Conservation (phyloP, 2,113 vertebrate genomes). For the Calypte anna region DNA sequence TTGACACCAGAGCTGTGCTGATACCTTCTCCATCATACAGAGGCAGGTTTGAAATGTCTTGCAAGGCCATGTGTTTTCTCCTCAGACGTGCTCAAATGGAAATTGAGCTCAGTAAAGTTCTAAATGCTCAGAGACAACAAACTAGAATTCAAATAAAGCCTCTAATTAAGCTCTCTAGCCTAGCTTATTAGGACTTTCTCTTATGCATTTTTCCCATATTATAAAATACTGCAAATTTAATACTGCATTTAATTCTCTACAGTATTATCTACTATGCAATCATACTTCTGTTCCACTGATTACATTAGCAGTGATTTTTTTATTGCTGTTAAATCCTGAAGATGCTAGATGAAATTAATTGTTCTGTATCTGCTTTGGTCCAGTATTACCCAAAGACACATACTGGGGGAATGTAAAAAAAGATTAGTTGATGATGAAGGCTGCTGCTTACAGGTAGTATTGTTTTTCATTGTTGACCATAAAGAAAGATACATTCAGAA, state of each 20-base stretch:
- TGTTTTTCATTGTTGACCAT: background rate
- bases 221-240: background rate
- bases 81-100: background rate
- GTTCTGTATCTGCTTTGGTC: background rate
- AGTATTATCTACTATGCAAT: background rate
- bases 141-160: background rate
- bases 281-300: background rate
- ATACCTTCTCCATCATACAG: background rate
- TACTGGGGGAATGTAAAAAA: background rate
- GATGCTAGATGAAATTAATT: background rate
- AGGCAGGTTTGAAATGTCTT: background rate
- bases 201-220: background rate
- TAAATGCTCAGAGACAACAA: background rate
- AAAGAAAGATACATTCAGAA: background rate
- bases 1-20: background rate
- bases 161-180: background rate
- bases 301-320: rapidly evolving
- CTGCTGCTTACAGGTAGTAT: background rate
- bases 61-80: background rate
- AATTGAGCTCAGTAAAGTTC: background rate
- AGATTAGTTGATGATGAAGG: background rate
- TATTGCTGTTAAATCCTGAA: background rate
- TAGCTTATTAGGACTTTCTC: background rate
- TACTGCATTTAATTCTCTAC: background rate
- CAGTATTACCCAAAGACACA: background rate